phyloP scores from a whole-genome alignment of 2,888 invertebrate genomes.

The Cerastis leucographa region DNA sequence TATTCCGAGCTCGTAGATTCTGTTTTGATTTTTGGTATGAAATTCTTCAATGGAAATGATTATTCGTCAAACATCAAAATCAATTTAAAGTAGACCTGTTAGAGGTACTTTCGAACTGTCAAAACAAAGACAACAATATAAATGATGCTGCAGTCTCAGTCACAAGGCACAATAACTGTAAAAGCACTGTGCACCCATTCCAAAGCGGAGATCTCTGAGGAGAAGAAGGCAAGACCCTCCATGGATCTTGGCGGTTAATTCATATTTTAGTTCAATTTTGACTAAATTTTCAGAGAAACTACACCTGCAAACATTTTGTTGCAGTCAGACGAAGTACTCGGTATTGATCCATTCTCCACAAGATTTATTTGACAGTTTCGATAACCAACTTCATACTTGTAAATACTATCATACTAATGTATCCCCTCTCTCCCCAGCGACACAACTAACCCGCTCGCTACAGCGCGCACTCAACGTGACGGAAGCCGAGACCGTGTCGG shows the following conservation, averaged over 20 bases:
- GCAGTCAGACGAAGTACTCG: background rate
- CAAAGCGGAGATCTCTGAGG: too few relatives aligned
- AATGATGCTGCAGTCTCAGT: too few relatives aligned
- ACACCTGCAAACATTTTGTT: background rate
- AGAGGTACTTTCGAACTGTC: too few relatives aligned
- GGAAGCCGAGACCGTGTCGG: conserved; percentile 76
- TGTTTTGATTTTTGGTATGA: background rate
- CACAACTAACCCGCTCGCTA: conserved; percentile 73
- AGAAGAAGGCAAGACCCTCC: too few relatives aligned
- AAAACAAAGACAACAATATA: too few relatives aligned
- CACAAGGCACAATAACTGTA: too few relatives aligned
- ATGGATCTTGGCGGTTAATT: background rate
- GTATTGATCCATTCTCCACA: background rate
- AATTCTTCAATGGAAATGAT: too few relatives aligned
- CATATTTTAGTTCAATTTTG: background rate
- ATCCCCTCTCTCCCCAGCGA: conserved; percentile 61
- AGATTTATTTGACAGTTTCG: background rate
- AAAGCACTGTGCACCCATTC: too few relatives aligned
- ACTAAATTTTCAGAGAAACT: background rate
- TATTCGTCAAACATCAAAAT: too few relatives aligned
- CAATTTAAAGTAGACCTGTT: too few relatives aligned
- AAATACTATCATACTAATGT: background rate
- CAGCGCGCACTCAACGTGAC: conserved; percentile 74
- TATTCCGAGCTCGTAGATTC: background rate
- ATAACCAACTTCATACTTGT: background rate